Evolutionary conservation across 2,888 invertebrate species (phyloP), one percentile per base, ranked within the genome.

Genomic region (Drosophila niveifrons): DNA sequence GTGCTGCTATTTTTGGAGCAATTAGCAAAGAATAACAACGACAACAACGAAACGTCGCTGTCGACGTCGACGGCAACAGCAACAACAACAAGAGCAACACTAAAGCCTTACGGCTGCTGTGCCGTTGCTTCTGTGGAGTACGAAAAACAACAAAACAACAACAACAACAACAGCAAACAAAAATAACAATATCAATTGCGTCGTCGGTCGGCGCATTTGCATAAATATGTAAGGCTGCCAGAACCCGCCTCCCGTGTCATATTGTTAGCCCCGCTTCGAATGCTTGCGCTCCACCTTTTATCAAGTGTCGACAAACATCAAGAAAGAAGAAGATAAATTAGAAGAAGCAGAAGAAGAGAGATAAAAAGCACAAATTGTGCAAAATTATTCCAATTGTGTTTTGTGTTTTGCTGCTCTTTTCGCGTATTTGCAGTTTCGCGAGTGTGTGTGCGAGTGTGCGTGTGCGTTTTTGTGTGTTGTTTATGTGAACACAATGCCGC

Each of bases 161-260:
- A 47, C 72, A 66, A 68, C 31, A 36, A 6, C 36, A 36, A n/a
- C 36, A n/a, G n/a, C 36, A 36, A 36, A 11, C n/a, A 36, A 36
- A 36, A 70, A 68, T 50, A 73, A 63, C 66, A 72, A 72, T 36
- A 50, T 56, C 72, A 68, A 70, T 44, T 53, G 57, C 73, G 70
- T 69, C 65, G 68, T 61, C 43, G 55, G 36, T 55, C 53, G 63
- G 50, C 73, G 63, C 71, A 80, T 76, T 78, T 80, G 73, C 81
- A 80, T 77, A 79, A 77, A 79, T 77, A 77, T 77, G 77, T 79
- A 63, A 79, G 34, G 67, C 63, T 53, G 51, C 39, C 58, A 9
- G 10, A 39, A 29, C 52, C 31, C 39, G 43, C 15, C 13, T 43
- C 56, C 34, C 48, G 44, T 43, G 61, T 46, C 15, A 23, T 23